Percentiles rank a stretch among this genome's conserved stretches.
phyloP scores from a whole-genome alignment of 2,888 invertebrate species.

The Meteorus colon region DNA sequence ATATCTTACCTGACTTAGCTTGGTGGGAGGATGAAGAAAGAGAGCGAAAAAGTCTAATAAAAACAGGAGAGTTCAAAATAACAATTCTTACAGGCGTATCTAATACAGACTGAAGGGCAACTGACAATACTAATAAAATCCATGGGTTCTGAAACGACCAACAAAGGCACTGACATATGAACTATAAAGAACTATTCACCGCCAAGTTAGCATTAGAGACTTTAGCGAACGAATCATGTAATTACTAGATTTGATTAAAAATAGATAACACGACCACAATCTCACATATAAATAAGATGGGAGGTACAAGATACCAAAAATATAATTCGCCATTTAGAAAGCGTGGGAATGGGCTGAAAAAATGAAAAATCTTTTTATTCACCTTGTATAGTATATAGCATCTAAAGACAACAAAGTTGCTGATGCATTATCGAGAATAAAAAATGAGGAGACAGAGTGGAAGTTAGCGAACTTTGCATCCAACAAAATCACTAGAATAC shows the following conservation, averaged over 20 bases:
- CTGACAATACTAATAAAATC: conserved; percentile 14
- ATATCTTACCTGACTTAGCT: conserved; percentile 5
- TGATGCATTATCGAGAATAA: conserved; percentile 7
- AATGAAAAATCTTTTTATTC: conserved; percentile 13
- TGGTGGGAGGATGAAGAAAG: conserved; percentile 33
- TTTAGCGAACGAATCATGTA: conserved; percentile 28
- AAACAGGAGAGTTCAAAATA: no score
- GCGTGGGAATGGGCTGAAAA: conserved; percentile 11
- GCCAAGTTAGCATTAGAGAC: conserved; percentile 43
- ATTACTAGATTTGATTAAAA: conserved; percentile 39
- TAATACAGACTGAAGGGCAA: conserved; percentile 39
- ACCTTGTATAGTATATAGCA: conserved; percentile 16
- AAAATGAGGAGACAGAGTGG: conserved; percentile 1
- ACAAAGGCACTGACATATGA: conserved; percentile 33
- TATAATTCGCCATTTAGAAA: neutral
- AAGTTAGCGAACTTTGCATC: neutral
- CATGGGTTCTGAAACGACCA: conserved; percentile 30
- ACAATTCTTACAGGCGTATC: conserved; percentile 34
- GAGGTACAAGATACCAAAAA: conserved; percentile 1
- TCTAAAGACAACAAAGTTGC: neutral
- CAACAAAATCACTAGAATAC: neutral
- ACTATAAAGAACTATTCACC: conserved; percentile 40
- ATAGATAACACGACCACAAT: conserved; percentile 18
- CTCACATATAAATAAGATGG: neutral
- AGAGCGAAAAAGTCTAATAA: neutral